Evolutionary conservation across 2,888 invertebrate species (phyloP).

Genomic region (Phortica okadai): DNA sequence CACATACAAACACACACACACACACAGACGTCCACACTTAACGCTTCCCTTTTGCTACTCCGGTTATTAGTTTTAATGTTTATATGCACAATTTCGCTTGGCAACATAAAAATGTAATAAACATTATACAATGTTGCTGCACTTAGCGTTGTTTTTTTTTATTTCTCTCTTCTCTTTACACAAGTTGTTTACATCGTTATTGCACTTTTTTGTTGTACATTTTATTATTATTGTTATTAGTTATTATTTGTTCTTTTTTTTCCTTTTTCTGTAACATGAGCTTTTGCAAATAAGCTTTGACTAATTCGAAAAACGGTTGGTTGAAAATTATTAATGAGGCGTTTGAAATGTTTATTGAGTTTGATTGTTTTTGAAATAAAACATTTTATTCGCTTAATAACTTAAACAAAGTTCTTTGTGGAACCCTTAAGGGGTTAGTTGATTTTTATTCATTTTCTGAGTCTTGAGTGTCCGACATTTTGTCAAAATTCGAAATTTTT

Average conservation of each 20-base stretch:
- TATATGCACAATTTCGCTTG: constrained; percentile 12
- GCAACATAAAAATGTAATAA: constrained; percentile 53
- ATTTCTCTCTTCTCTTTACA: background rate
- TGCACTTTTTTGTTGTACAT: background rate
- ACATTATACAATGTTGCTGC: constrained; percentile 37
- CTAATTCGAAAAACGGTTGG: too few relatives aligned
- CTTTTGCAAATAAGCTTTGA: too few relatives aligned
- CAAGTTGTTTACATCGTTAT: background rate
- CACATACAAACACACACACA: too few relatives aligned
- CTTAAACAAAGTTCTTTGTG: too few relatives aligned
- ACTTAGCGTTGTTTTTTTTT: constrained; percentile 10
- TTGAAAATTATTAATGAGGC: too few relatives aligned
- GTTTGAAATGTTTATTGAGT: too few relatives aligned
- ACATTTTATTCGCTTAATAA: too few relatives aligned
- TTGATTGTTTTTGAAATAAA: too few relatives aligned
- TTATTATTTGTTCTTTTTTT: background rate
- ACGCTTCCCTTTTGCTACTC: constrained; percentile 38
- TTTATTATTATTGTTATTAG: background rate
- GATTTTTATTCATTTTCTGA: too few relatives aligned
- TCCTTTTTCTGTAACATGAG: background rate
- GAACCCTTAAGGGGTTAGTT: too few relatives aligned
- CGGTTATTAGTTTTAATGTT: constrained; percentile 52
- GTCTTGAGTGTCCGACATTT: too few relatives aligned
- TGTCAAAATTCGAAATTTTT: too few relatives aligned
- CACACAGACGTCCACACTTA: background rate